phyloP scores from a whole-genome alignment of 1,140 invertebrate genomes.

The Adelges cooleyi region DNA sequence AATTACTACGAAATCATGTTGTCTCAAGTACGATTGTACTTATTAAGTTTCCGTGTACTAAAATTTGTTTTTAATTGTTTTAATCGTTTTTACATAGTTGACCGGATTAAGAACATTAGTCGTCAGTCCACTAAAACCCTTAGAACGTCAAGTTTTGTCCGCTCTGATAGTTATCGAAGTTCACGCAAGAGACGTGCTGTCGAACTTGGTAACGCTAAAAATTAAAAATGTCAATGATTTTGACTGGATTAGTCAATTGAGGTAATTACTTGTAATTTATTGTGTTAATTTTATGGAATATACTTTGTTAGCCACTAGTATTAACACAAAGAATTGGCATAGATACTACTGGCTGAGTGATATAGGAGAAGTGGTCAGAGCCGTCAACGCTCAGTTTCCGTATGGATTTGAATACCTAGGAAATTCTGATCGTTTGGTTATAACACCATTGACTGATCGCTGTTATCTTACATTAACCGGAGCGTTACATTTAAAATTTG shows the following conservation, averaged over 20 bases:
- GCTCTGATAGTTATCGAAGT: slow-evolving; percentile 28
- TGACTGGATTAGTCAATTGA: slow-evolving; percentile 81
- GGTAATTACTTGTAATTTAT: no score
- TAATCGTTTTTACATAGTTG: slow-evolving; percentile 64
- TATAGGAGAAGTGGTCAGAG: slow-evolving; percentile 45
- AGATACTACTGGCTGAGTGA: no score
- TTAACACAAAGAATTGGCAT: no score
- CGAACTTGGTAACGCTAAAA: slow-evolving; percentile 51
- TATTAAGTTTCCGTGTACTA: neutral
- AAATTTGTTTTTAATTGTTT: slow-evolving; percentile 54
- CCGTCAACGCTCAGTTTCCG: slow-evolving; percentile 68
- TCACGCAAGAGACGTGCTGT: slow-evolving; percentile 69
- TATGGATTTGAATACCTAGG: slow-evolving; percentile 90
- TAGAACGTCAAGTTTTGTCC: slow-evolving; percentile 59
- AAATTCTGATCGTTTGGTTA: slow-evolving; percentile 67
- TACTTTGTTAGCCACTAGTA: no score
- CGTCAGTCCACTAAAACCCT: slow-evolving; percentile 52
- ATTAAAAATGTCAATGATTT: slow-evolving; percentile 64
- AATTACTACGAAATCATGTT: slow-evolving; percentile 7
- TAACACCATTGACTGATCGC: slow-evolving; percentile 74
- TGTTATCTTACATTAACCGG: slow-evolving; percentile 79
- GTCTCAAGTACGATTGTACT: neutral
- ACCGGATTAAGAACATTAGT: slow-evolving; percentile 54
- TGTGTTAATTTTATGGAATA: no score
- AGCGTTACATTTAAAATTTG: slow-evolving; percentile 67